phyloP scores from a whole-genome alignment of 2,113 vertebrate species.

The Cromileptes altivelis region DNA sequence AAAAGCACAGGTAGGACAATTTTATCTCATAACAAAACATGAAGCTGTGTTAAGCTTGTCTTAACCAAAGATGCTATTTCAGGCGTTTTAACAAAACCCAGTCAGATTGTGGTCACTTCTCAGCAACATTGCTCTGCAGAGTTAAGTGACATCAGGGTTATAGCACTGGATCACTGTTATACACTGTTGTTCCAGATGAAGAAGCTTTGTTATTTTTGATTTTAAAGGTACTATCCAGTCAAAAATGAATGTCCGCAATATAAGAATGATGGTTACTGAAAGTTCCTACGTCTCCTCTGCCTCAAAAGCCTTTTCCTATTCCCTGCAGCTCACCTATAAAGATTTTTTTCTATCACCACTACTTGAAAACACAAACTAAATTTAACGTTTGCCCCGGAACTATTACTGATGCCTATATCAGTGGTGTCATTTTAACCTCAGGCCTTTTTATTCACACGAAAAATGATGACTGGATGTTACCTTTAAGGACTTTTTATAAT shows the following conservation, averaged over 20 bases:
- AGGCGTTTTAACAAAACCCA: constrained; percentile 52
- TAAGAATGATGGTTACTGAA: neutral
- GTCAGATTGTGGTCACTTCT: constrained; percentile 41
- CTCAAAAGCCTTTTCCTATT: constrained; percentile 21
- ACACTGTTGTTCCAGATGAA: constrained; percentile 30
- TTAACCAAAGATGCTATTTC: constrained; percentile 59
- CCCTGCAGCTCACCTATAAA: constrained; percentile 13
- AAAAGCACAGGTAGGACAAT: constrained; percentile 10
- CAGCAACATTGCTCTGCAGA: constrained; percentile 39
- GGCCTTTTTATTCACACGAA: constrained; percentile 60
- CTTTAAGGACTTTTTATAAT: constrained; percentile 30
- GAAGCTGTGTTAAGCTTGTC: constrained; percentile 40
- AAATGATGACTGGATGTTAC: constrained; percentile 62
- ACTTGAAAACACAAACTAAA: constrained; percentile 26
- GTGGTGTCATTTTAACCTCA: constrained; percentile 53
- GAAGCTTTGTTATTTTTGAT: constrained; percentile 8
- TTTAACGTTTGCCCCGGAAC: constrained; percentile 29
- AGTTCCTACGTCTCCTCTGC: neutral
- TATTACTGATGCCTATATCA: constrained; percentile 6
- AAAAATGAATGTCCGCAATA: neutral
- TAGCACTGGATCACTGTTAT: constrained; percentile 7
- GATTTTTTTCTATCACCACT: constrained; percentile 4
- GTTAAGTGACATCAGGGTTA: constrained; percentile 30
- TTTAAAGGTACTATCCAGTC: constrained; percentile 62
- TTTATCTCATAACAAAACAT: constrained; percentile 69